These are phyloP conservation scores for Pangasianodon gigas DNA, from an alignment of 2,113 vertebrate species.

Conservation along the genomic window DNA sequence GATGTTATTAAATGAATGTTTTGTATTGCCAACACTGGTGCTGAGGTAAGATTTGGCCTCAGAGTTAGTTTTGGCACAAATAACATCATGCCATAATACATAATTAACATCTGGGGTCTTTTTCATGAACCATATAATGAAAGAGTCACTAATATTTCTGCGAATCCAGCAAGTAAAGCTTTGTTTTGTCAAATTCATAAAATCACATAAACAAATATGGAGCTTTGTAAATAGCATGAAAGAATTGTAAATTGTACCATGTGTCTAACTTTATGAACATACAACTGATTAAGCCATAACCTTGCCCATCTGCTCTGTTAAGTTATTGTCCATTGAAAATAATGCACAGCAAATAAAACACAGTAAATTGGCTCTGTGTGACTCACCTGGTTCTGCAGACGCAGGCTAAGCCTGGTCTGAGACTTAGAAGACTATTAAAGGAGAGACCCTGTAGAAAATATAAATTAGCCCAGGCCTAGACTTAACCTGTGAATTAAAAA, in stretches of 20 bases:
- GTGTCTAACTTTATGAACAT: not conserved
- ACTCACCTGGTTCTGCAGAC: not conserved
- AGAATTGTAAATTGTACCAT: not conserved
- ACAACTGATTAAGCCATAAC: not conserved
- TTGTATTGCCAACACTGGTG: not conserved
- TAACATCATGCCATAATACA: not conserved
- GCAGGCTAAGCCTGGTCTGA: not conserved
- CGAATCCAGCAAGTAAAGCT: not conserved
- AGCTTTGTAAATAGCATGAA: conserved; percentile 6
- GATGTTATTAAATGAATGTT: conserved; percentile 26
- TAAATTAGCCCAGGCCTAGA: not conserved
- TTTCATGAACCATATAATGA: not conserved
- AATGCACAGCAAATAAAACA: not conserved
- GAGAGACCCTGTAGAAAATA: not conserved
- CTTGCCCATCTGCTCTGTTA: not conserved
- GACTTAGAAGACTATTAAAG: not conserved
- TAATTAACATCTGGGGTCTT: not conserved
- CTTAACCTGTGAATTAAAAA: conserved; percentile 2
- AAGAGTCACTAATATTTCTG: conserved; percentile 1
- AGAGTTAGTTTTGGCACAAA: not conserved
- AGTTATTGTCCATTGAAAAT: not conserved
- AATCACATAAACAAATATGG: not conserved
- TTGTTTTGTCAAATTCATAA: not conserved
- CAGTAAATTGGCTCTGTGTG: not conserved
- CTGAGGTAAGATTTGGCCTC: not conserved